Base-by-base conservation (phyloP, 2,113 vertebrate species). In the Ptilorrhoa leucosticta region DNA sequence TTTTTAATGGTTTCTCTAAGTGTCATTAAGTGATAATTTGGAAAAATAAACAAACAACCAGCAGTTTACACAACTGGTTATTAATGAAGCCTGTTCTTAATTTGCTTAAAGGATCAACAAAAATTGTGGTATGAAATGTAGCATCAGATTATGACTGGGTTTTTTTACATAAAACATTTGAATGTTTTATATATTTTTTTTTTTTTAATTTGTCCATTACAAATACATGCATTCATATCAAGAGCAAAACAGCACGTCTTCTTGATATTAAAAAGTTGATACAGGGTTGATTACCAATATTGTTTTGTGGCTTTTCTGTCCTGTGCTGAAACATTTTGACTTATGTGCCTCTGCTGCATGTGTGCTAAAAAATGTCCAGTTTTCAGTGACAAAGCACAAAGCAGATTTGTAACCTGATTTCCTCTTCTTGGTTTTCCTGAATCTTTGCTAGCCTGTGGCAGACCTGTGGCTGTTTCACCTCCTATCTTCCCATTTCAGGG, bases 1-100 rank as follows among this genome's bases (percentile, higher is more conserved):
- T 94, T 94, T 96, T 91, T 93, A 97, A 95, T 93, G 30, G 28
- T 51, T 96, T 95, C 42, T 87, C 31, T 81, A 95, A 95, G 91
- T 86, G 73, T 90, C 71, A 93, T 97, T 89, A 94, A 95, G 57
- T 90, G 44, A 86, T 94, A 94, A 95, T 90, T 95, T 90, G 45
- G 42, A 86, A 93, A 86, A 92, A 82, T 83, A 95, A 95, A 85
- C 28, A 95, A 94, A 79, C 79, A 70, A 40, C 53, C 45, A 77
- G 24, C 24, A 80, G 58, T 76, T 50, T 75, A 75, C 48, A 89
- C 89, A 93, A 91, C 57, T 89, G 37, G 26, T 75, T 95, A 83
- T 82, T 92, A 92, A 81, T 76, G 68, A 89, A 57, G 11, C 12
- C 7, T 72, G 14, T 70, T 96, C 31, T 76, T 91, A 95, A 86